Percentiles rank a stretch among this genome's conserved stretches.
phyloP scores from a whole-genome alignment of 1,140 invertebrate genomes.

The Idris sp. region DNA sequence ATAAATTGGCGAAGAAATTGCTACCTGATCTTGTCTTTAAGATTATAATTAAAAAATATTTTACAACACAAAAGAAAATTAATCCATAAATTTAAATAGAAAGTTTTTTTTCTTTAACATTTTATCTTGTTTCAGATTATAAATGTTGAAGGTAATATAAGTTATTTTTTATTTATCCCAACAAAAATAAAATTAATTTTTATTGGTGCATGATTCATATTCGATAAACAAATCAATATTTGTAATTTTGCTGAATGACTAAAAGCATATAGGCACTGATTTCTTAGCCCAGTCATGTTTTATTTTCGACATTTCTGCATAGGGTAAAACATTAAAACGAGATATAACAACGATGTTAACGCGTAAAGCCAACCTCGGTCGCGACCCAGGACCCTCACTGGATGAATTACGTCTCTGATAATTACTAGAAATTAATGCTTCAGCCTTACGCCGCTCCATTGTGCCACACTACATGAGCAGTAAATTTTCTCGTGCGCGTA shows the following conservation, averaged over 20 bases:
- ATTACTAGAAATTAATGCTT: constrained; percentile 78
- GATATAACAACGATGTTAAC: constrained; percentile 79
- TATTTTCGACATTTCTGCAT: constrained; percentile 58
- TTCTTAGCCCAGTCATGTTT: constrained; percentile 26
- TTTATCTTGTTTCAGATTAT: too few relatives aligned
- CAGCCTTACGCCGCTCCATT: constrained; percentile 58
- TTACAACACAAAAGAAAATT: neutral
- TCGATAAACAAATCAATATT: too few relatives aligned
- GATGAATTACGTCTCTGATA: constrained; percentile 77
- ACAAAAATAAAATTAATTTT: too few relatives aligned
- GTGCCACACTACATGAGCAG: constrained; percentile 32
- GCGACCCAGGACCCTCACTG: constrained; percentile 72
- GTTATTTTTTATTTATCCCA: too few relatives aligned
- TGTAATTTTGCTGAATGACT: neutral
- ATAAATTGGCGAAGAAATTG: constrained; percentile 25
- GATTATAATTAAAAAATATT: constrained; percentile 18
- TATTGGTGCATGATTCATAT: too few relatives aligned
- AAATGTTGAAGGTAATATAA: too few relatives aligned
- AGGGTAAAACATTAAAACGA: constrained; percentile 75
- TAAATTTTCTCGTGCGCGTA: constrained; percentile 56
- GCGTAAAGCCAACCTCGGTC: constrained; percentile 74
- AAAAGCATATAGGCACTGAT: constrained; percentile 6
- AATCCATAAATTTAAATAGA: too few relatives aligned
- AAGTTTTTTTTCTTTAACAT: too few relatives aligned
- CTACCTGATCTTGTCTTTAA: constrained; percentile 10